phyloP scores from a whole-genome alignment of 1,140 invertebrate genomes.

The Nasonia longicornis region DNA sequence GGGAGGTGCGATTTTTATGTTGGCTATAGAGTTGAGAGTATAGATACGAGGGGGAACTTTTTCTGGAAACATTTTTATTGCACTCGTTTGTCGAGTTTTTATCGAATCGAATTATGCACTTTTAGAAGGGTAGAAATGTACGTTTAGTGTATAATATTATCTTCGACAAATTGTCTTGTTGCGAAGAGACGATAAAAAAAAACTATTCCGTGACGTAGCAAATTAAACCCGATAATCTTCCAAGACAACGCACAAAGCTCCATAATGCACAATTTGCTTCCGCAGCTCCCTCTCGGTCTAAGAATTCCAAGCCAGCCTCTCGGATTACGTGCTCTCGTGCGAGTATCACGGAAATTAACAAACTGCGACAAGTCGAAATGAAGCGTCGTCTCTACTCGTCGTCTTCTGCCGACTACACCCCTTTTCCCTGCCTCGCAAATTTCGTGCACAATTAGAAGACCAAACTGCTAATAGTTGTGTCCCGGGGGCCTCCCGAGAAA shows the following conservation, averaged over 20 bases:
- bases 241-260: neutral
- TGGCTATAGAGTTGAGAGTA: too few species aligned
- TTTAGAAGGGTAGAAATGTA: too few species aligned
- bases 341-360: conserved; percentile 40
- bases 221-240: neutral
- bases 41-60: too few species aligned
- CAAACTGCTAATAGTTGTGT: conserved; percentile 38
- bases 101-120: too few species aligned
- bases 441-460: conserved; percentile 31
- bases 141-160: too few species aligned
- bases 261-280: neutral
- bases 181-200: neutral
- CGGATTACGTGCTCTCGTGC: conserved; percentile 27
- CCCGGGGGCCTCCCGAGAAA: neutral
- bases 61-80: too few species aligned
- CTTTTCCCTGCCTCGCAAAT: conserved; percentile 16
- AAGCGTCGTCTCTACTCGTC: conserved; percentile 2
- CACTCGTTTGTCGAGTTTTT: too few species aligned
- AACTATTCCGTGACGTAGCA: neutral
- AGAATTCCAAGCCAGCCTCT: neutral
- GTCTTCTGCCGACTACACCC: neutral
- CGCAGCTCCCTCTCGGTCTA: neutral
- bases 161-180: too few species aligned
- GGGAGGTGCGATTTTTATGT: too few species aligned
- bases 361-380: conserved; percentile 35